Base-by-base conservation (phyloP, 2,113 vertebrate genomes). In the Scomber colias region DNA sequence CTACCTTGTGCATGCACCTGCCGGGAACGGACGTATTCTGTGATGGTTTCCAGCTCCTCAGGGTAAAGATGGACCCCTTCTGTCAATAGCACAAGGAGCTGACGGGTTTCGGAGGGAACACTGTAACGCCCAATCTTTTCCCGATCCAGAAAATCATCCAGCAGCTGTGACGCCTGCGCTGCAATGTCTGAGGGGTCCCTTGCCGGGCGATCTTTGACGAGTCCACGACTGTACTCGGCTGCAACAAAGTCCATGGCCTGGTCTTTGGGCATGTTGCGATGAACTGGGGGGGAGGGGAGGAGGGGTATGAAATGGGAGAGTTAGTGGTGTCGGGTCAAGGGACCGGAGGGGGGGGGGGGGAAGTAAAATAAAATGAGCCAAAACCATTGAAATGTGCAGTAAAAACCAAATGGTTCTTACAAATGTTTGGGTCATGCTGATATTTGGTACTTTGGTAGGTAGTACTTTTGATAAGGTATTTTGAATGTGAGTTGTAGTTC, bases 201-300 rank as follows among this genome's bases (percentile, higher is more conserved):
- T 11, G 86, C 82, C 1, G 92, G 85, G 21, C 54, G 65, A 54
- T 93, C 91, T 63, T 93, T 90, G 59, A 40, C n/a, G 3, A 89
- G 89, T n/a, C 89, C 49, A 3, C 84, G 95, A 70, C 91, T 87
- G 77, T 94, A 91, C 90, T 95, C 94, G 12, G 91, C 82, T 56
- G 83, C 86, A 61, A 91, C 54, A 60, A 96, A 89, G 82, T 93
- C 86, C 93, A 95, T 78, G n/a, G 93, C 94, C 80, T 95, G 94
- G 75, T 97, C 95, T 91, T 95, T 94, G 68, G 94, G 93, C 94
- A 95, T 88, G 74, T 95, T 94, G 75, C 83, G 88, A 83, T 94
- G 90, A 82, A 95, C 95, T 93, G 83, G 50, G 78, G 65, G 71
- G 89, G 71, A 88, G 24, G 24, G 24, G 24, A 3, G 24, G 24